Conservation (phyloP, 1,140 invertebrate species). For the Lordiphosa mommai region DNA sequence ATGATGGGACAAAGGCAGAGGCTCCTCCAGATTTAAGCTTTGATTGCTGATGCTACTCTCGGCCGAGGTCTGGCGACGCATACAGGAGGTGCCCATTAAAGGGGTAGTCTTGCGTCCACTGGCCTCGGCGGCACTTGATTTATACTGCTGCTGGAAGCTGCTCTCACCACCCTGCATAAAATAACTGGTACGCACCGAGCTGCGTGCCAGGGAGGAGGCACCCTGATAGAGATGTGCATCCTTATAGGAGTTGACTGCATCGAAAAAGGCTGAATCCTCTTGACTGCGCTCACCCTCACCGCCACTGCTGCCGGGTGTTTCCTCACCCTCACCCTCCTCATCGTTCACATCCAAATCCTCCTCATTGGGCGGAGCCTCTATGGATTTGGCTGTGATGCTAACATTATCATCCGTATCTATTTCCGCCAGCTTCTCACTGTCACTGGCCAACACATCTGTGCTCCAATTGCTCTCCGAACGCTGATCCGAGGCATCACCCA, state of each 20-base stretch:
- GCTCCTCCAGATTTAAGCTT: slow-evolving; percentile 68
- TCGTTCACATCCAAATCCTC: slow-evolving; percentile 19
- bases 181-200: slow-evolving; percentile 72
- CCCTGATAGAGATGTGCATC: slow-evolving; percentile 57
- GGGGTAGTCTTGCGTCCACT: slow-evolving; percentile 58
- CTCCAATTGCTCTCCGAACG: slow-evolving; percentile 97
- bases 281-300: slow-evolving; percentile 67
- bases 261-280: slow-evolving; percentile 72
- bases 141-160: slow-evolving; percentile 76
- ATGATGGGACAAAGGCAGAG: slow-evolving; percentile 27
- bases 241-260: slow-evolving; percentile 69
- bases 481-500: slow-evolving; percentile 90
- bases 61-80: slow-evolving; percentile 75
- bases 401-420: slow-evolving; percentile 90
- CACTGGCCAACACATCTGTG: slow-evolving; percentile 96
- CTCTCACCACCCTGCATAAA: slow-evolving; percentile 64
- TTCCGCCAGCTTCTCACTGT: slow-evolving; percentile 95
- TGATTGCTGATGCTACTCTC: slow-evolving; percentile 79
- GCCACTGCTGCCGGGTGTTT: slow-evolving; percentile 52
- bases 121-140: slow-evolving; percentile 59
- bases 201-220: slow-evolving; percentile 66
- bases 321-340: slow-evolving; percentile 41
- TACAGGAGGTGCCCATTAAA: slow-evolving; percentile 59
- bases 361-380: slow-evolving; percentile 57
- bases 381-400: slow-evolving; percentile 86